phyloP scores from a whole-genome alignment of 1,140 invertebrate genomes.

The Euborellia annulipes region DNA sequence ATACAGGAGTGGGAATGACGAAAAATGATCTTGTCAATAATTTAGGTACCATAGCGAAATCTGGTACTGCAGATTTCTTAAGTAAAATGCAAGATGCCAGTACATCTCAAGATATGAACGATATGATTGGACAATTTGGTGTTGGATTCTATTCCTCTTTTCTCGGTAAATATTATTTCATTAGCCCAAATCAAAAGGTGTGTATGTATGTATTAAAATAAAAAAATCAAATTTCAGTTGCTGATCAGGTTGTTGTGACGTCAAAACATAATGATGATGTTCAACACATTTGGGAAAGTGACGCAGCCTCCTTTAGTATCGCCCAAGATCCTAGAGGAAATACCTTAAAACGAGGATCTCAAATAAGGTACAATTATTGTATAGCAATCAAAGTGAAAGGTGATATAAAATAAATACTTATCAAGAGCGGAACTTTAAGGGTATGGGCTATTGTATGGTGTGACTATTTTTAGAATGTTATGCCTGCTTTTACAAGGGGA shows the following conservation, averaged over 20 bases:
- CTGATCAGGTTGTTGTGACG: slow-evolving; percentile 68
- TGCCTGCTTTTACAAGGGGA: too few relatives aligned
- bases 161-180: slow-evolving; percentile 38
- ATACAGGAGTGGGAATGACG: slow-evolving; percentile 98
- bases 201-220: neutral
- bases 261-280: slow-evolving; percentile 91
- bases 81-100: slow-evolving; percentile 72
- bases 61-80: slow-evolving; percentile 96
- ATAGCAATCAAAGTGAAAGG: neutral
- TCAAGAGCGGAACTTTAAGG: too few relatives aligned
- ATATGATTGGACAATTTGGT: slow-evolving; percentile 92
- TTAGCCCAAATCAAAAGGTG: neutral
- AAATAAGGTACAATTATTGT: slow-evolving; percentile 34
- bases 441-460: too few relatives aligned
- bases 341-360: slow-evolving; percentile 78
- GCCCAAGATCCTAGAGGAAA: slow-evolving; percentile 86
- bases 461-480: too few relatives aligned
- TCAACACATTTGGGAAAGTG: slow-evolving; percentile 98
- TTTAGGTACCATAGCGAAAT: slow-evolving; percentile 97
- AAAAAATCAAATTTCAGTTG: too few relatives aligned
- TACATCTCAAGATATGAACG: slow-evolving; percentile 46
- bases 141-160: slow-evolving; percentile 98
- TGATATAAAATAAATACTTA: too few relatives aligned
- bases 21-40: slow-evolving; percentile 89
- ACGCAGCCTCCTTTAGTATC: slow-evolving; percentile 75